Conservation (phyloP, 2,113 vertebrate genomes). For the Mionectes macconnelli region DNA sequence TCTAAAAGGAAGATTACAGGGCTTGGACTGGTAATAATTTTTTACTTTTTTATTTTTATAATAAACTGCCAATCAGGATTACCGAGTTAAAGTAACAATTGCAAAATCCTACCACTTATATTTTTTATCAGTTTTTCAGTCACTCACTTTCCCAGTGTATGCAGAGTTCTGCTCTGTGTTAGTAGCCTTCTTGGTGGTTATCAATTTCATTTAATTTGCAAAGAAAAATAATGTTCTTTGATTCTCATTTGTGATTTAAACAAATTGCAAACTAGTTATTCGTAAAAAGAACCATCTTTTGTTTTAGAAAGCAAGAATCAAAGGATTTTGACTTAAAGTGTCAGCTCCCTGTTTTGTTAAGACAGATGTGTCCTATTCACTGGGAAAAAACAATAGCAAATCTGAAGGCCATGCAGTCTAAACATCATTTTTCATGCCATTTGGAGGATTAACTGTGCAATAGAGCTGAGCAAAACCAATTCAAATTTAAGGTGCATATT, state of each 20-base stretch:
- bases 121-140: not conserved
- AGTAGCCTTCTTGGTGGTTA: not conserved
- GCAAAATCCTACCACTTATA: not conserved
- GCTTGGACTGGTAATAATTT: not conserved
- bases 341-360: not conserved
- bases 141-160: not conserved
- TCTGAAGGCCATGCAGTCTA: not conserved
- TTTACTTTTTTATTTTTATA: not conserved
- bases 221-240: not conserved
- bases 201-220: not conserved
- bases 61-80: not conserved
- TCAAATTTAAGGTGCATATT: not conserved
- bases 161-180: not conserved
- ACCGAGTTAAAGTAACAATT: not conserved
- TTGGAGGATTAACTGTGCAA: conserved; percentile 2
- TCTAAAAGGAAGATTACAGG: not conserved
- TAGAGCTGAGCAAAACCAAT: not conserved
- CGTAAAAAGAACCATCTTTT: not conserved
- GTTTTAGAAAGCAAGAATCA: not conserved
- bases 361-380: not conserved
- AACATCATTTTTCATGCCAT: not conserved
- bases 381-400: not conserved
- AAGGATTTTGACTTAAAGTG: conserved; percentile 9
- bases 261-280: not conserved
- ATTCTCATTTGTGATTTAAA: not conserved